These are phyloP conservation scores for Papilio glaucus DNA, from an alignment of 1,140 invertebrate species.

Conservation along the genomic window DNA sequence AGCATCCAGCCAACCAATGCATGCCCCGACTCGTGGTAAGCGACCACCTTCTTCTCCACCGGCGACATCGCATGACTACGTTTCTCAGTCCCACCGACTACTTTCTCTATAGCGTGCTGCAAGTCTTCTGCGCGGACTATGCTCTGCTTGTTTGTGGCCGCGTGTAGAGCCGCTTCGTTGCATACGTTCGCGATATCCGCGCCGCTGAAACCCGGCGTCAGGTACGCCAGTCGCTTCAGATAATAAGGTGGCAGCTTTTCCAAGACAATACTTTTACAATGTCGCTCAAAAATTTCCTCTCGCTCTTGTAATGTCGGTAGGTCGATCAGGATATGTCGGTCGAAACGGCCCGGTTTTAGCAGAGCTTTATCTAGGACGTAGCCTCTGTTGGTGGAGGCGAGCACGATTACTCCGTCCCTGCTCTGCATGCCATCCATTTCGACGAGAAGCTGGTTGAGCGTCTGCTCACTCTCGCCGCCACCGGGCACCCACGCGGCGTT, in stretches of 20 bases:
- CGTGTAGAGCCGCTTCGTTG: slow-evolving; percentile 85
- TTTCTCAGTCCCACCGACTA: slow-evolving; percentile 90
- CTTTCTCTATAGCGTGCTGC: slow-evolving; percentile 77
- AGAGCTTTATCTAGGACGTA: slow-evolving; percentile 98
- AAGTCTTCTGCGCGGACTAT: slow-evolving; percentile 68
- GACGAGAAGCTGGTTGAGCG: slow-evolving; percentile 97
- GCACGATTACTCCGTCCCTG: slow-evolving; percentile 95
- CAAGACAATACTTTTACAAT: slow-evolving; percentile 92
- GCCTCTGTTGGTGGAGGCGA: slow-evolving; percentile 98
- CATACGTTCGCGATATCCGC: slow-evolving; percentile 88
- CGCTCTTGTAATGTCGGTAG: slow-evolving; percentile 95
- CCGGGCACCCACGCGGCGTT: slow-evolving; percentile 77
- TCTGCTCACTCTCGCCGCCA: slow-evolving; percentile 95
- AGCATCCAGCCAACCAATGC: slow-evolving; percentile 97
- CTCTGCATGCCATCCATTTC: slow-evolving; percentile 99
- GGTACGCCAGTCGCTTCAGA: slow-evolving; percentile 85
- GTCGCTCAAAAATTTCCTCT: slow-evolving; percentile 96
- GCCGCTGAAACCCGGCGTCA: slow-evolving; percentile 87
- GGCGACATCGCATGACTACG: slow-evolving; percentile 89
- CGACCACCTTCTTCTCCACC: slow-evolving; percentile 90
- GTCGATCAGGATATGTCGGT: slow-evolving; percentile 98
- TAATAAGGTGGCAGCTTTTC: slow-evolving; percentile 87
- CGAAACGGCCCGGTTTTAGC: slow-evolving; percentile 96
- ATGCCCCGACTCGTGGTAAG: slow-evolving; percentile 98
- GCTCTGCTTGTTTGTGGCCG: slow-evolving; percentile 67